These are phyloP conservation scores for Periparus ater DNA, from an alignment of 2,797 vertebrate genomes.

Conservation along the genomic window DNA sequence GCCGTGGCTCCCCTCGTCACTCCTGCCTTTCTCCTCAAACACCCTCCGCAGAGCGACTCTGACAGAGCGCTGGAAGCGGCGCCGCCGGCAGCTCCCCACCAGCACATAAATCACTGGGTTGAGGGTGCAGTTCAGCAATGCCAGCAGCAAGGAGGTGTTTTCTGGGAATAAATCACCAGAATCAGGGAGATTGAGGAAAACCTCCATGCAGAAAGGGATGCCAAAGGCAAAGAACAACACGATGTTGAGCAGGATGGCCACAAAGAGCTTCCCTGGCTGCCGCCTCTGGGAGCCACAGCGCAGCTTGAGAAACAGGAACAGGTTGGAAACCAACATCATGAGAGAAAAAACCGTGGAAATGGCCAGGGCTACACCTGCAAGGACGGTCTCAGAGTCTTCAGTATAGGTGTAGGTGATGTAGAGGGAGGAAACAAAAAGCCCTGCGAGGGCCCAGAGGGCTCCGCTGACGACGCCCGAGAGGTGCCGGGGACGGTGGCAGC, in stretches of 20 bases:
- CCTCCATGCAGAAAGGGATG: not conserved
- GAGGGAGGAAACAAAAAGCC: not conserved
- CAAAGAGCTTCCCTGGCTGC: constrained; percentile 37
- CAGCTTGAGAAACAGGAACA: constrained; percentile 53
- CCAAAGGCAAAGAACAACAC: constrained; percentile 40
- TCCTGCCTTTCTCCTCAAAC: constrained; percentile 38
- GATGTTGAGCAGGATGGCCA: constrained; percentile 37
- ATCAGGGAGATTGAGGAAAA: not conserved
- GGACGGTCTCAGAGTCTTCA: fast-evolving
- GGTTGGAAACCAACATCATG: constrained; percentile 4
- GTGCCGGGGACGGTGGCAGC: not conserved
- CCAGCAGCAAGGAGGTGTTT: not conserved
- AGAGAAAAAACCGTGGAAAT: fast-evolving
- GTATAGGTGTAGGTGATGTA: not conserved
- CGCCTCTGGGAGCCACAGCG: not conserved
- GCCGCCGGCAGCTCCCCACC: constrained; percentile 60
- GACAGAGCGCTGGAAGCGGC: not conserved
- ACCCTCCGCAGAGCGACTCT: constrained; percentile 11
- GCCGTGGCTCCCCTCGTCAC: not conserved
- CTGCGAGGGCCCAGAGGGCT: constrained; percentile 50
- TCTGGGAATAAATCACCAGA: not conserved
- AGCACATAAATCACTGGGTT: constrained; percentile 67
- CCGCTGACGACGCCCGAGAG: not conserved
- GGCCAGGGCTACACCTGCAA: fast-evolving
- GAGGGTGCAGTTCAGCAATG: constrained; percentile 46